Evolutionary conservation across 2,113 vertebrate genomes (phyloP).

Genomic region (Danionella cerebrum): DNA sequence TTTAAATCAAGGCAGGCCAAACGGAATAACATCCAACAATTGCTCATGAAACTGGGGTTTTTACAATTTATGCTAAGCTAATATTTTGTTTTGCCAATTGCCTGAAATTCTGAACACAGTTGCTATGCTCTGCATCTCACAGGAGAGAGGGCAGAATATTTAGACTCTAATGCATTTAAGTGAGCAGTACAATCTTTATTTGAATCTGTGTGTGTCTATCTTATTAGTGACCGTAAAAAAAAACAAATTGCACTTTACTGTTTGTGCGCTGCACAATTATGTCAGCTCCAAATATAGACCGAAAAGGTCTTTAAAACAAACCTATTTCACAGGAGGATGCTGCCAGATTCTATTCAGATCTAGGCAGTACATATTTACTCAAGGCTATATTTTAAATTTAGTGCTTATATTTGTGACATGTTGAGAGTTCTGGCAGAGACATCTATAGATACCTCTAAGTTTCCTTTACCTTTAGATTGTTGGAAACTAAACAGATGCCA

Average conservation of each 20-base stretch:
- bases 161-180: neutral
- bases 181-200: neutral
- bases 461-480: conserved; percentile 21
- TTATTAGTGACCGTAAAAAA: conserved; percentile 3
- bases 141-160: neutral
- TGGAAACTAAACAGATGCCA: conserved; percentile 5
- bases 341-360: too few relatives aligned
- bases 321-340: too few relatives aligned
- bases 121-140: neutral
- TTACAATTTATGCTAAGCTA: neutral
- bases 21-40: conserved; percentile 9
- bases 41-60: neutral
- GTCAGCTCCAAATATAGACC: neutral
- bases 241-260: conserved; percentile 18
- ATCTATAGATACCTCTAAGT: neutral
- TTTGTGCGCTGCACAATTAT: conserved; percentile 13
- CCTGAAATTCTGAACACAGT: conserved; percentile 3
- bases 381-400: neutral
- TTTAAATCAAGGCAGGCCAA: neutral
- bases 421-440: neutral
- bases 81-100: neutral
- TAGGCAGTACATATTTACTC: too few relatives aligned
- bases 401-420: neutral
- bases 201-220: neutral
- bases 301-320: too few relatives aligned